Percentiles rank a stretch among this genome's conserved stretches.
These are phyloP conservation scores for Hippocampus comes DNA, from an alignment of 2,113 vertebrate species.

Conservation along the genomic window DNA sequence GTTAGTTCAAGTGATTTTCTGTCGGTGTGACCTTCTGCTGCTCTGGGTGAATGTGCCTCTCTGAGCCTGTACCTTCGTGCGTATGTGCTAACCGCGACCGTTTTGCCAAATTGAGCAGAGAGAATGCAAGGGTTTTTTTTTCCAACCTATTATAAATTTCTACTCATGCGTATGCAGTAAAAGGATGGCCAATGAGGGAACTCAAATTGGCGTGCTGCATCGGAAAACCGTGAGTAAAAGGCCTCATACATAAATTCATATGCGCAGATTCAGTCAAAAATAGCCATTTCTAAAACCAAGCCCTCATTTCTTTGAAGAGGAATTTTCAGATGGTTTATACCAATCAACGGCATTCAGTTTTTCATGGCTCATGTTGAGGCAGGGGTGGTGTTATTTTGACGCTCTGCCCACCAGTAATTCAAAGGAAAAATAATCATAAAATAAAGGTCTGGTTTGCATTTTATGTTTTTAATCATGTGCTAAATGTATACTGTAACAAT, in stretches of 20 bases:
- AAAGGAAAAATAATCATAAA: too few species aligned
- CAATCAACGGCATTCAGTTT: background rate
- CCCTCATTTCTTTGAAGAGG: background rate
- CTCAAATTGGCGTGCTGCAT: background rate
- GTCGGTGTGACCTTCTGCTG: slow-evolving; percentile 35
- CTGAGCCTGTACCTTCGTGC: slow-evolving; percentile 4
- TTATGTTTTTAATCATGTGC: background rate
- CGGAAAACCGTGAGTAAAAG: slow-evolving; percentile 17
- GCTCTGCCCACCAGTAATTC: background rate
- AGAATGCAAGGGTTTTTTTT: slow-evolving; percentile 8
- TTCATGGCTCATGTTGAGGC: background rate
- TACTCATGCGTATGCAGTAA: slow-evolving; percentile 3
- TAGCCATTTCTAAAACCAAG: background rate
- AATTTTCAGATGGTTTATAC: background rate
- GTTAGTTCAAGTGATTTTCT: slow-evolving; percentile 55
- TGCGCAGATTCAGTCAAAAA: slow-evolving; percentile 13
- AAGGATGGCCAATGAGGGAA: background rate
- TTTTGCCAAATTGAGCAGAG: slow-evolving; percentile 3
- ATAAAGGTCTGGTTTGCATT: too few species aligned
- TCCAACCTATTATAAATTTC: slow-evolving; percentile 5
- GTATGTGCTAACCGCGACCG: background rate
- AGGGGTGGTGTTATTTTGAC: background rate
- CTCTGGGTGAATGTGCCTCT: slow-evolving; percentile 34
- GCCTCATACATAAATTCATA: slow-evolving; percentile 37
- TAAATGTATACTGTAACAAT: background rate